Base-by-base conservation (phyloP, 2,113 vertebrate species). In the Macaca nemestrina region DNA sequence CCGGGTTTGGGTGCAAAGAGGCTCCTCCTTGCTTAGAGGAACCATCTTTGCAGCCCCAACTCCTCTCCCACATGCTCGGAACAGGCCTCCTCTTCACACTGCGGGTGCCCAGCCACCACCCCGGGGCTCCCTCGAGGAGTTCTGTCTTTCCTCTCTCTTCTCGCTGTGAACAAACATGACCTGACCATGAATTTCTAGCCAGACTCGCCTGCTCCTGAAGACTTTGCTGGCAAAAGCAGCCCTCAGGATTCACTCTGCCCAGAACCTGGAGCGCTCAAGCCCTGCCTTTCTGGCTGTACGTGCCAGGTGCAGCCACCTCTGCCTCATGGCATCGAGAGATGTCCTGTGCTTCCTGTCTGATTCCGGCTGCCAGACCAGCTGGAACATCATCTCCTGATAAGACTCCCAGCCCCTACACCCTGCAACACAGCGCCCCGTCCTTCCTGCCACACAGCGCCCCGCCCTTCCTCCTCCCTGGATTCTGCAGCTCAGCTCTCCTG, bases 61-160 rank as follows among this genome's bases (percentile, higher is more conserved):
- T 30, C 8, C 4, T 6, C 35, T 20, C 23, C 22, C 2, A 0
- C 5, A 7, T 3, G 16, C 27, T 23, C 32, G 1, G 14, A 16
- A 2, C n/a, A n/a, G 67, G 23, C 35, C 67, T 32, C 22, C 2
- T 52, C 5, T 38, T 22, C 30, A 0, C 80, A 2, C 35, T 18
- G 2, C 0, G 4, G 61, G 45, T 11, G 20, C 9, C 23, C n/a
- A 35, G 12, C 55, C 38, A 12, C 73, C 40, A 22, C 10, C 30
- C 32, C 0, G 59, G 40, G n/a, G 32, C 67, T 18, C 16, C 7
- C 52, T 11, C 1, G 45, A 11, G 2, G 40, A 45, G 9, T 12
- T 73, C 23, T 16, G 38, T 14, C 8, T 50, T n/a, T 59, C 18
- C 16, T 67, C 23, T 73, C 17, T 57, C 67, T 30, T 59, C 32